Percentiles rank a stretch among this genome's conserved stretches.
Evolutionary conservation across 2,888 invertebrate genomes (phyloP).

Genomic region (Tromatobia lineatoria): DNA sequence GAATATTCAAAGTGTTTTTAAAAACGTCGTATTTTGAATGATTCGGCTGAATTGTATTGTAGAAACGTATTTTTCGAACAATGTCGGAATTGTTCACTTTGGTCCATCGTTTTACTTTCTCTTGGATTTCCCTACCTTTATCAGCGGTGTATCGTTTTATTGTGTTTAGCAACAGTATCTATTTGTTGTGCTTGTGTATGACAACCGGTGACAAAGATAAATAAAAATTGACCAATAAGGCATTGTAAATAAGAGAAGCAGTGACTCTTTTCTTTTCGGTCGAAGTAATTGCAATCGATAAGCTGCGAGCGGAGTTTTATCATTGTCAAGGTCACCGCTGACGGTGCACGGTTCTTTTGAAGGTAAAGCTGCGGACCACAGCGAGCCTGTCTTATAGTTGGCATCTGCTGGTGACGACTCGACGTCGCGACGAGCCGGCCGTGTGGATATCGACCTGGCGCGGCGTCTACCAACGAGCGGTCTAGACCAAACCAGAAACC

Average conservation of each 20-base stretch:
- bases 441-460: conserved; percentile 81
- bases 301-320: background rate
- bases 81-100: no score
- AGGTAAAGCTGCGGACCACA: background rate
- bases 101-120: no score
- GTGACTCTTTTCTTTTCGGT: background rate
- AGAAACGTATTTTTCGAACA: no score
- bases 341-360: background rate
- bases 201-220: no score
- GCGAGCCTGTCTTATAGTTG: background rate
- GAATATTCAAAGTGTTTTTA: no score
- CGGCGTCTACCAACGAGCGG: conserved; percentile 69
- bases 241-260: background rate
- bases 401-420: conserved; percentile 54
- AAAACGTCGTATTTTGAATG: no score
- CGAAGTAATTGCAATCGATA: background rate
- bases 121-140: no score
- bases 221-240: background rate
- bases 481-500: conserved; percentile 78
- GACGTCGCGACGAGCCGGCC: conserved; percentile 69
- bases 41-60: no score
- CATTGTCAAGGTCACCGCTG: background rate
- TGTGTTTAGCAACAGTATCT: no score
- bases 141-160: no score
- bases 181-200: no score